Evolutionary conservation across 2,113 vertebrate species (phyloP), one percentile per base, ranked within the genome.

Genomic region (Holacanthus passer): DNA sequence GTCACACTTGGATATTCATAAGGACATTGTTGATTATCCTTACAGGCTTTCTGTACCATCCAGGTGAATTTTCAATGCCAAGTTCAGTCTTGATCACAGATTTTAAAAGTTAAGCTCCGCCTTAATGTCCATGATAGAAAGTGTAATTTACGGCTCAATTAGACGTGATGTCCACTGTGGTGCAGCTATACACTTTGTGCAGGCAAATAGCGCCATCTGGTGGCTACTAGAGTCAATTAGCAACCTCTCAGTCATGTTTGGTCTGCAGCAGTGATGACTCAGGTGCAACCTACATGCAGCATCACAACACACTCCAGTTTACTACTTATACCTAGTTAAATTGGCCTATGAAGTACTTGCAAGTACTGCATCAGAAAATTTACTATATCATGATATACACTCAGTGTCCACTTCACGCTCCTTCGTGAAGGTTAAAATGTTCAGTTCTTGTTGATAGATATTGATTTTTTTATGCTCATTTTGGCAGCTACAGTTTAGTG

Each of bases 131-230:
- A 3, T 27, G n/a, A 41, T 1, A 2, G 12, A 8, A 31, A 43
- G 41, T 19, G 22, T 52, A 9, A 55, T 56, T 27, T 10, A 3
- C 32, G 41, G 20, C 19, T 32, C 29, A 2, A n/a, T 0, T 22
- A 24, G 22, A 31, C 32, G 13, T 31, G 24, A 9, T 19, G 16
- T 20, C 43, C 11, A 19, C 14, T 37, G 22, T 14, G 50, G 16
- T 64, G 48, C n/a, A 24, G 5, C 1, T 17, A 2, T 8, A 14
- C 11, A 35, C 16, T 16, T 67, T 66, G 5, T 73, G 52, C 50
- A 79, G 67, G 58, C 14, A 32, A 82, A 90, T 5, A 85, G 73
- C 83, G 5, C 12, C 87, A 79, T 27, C 91, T 67, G 37, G 88
- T 89, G 91, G 85, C 41, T 47, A 31, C 29, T 0, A 41, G 35